Evolutionary conservation across 2,113 vertebrate species (phyloP), one percentile per base, ranked within the genome.

Genomic region (Limanda limanda): DNA sequence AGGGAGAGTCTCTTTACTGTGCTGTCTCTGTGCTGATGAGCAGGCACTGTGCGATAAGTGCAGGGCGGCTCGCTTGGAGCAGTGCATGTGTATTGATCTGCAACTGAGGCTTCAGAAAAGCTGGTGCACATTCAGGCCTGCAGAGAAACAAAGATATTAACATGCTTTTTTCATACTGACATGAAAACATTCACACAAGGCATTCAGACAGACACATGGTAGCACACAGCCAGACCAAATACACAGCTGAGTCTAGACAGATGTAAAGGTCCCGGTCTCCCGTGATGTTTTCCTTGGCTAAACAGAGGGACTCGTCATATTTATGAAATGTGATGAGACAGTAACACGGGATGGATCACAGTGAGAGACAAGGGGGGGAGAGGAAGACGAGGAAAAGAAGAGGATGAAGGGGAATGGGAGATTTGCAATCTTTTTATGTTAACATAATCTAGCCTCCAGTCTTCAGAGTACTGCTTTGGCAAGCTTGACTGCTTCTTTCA

Each of bases 1-100:
- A 75, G 81, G 90, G 88, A 90, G 86, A 89, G 89, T 89, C 91
- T 93, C 91, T 92, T 93, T 91, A 91, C 84, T 87, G 87, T 76
- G 73, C 68, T 66, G 78, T 73, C 79, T 88, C 67, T 47, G 85
- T 66, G 76, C 85, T 87, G 88, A 92, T 89, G 90, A 88, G 86
- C 84, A 79, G 83, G 68, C 62, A 76, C 27, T 78, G 81, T 67
- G 82, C 24, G 27, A 78, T 84, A 77, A 91, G 84, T 85, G 79
- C 84, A 82, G 77, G 57, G 71, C 0, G 66, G 74, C 63, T 71
- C 17, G 14, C 60, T 79, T 1, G 9, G 59, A 81, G 80, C 52
- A n/a, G 14, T 35, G 83, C 69, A 40, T 35, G 60, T 25, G 74
- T 81, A 89, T 88, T 73, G 84, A 88, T 91, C 68, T 79, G 71